A percentile compares a stretch with the other conserved stretches of the same genome.
phyloP scores from a whole-genome alignment of 2,888 invertebrate species.

The Meta bourneti region DNA sequence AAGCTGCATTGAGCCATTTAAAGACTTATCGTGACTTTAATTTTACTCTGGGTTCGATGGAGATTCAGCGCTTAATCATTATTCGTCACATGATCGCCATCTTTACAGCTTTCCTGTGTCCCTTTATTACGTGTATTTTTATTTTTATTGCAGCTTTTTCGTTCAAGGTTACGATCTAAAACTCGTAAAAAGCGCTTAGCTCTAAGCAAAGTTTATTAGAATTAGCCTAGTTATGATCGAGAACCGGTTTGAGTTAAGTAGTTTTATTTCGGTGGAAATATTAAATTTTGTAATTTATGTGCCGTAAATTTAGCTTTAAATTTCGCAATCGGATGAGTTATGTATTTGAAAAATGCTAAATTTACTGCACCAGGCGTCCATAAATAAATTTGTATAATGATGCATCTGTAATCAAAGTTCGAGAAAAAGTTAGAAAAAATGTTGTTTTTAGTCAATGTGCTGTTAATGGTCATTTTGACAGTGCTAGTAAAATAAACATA shows the following conservation, averaged over 20 bases:
- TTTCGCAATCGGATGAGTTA: neutral
- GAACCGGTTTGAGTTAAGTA: neutral
- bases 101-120: slow-evolving; percentile 10
- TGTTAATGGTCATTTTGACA: too few relatives aligned
- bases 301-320: neutral
- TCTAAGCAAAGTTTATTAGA: neutral
- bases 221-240: neutral
- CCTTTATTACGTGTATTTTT: neutral
- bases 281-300: neutral
- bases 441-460: too few relatives aligned
- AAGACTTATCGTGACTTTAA: neutral
- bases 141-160: slow-evolving; percentile 8
- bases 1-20: neutral
- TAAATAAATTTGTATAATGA: neutral
- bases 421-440: too few relatives aligned
- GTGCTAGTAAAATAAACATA: too few relatives aligned
- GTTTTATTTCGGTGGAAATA: neutral
- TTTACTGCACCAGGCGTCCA: neutral
- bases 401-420: too few relatives aligned
- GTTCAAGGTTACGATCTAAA: neutral
- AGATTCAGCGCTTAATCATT: neutral
- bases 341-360: neutral
- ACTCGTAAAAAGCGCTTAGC: slow-evolving; percentile 1
- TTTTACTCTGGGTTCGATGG: neutral
- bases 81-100: neutral